phyloP scores from a whole-genome alignment of 2,113 vertebrate species.

The Gallinago paraguaiae region DNA sequence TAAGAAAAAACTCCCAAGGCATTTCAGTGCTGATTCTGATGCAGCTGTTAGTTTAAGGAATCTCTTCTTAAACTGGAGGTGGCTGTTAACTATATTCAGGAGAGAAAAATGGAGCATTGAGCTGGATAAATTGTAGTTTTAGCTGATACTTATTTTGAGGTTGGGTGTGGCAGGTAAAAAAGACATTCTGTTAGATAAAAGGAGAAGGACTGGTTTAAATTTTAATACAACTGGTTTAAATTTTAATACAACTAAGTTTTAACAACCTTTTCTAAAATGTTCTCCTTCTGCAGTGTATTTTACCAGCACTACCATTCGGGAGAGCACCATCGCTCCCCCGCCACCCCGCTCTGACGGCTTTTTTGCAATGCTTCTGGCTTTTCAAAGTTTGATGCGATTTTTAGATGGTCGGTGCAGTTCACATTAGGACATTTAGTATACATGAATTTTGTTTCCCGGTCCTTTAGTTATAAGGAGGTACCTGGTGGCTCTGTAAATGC shows the following conservation, averaged over 20 bases:
- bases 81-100: slow-evolving; percentile 11
- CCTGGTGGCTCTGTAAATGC: neutral
- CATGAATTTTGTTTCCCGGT: neutral
- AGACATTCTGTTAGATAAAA: neutral
- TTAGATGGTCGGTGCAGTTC: neutral
- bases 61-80: slow-evolving; percentile 15
- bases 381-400: neutral
- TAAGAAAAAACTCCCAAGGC: slow-evolving; percentile 7
- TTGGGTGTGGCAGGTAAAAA: neutral
- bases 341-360: neutral
- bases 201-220: neutral
- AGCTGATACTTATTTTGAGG: slow-evolving; percentile 1
- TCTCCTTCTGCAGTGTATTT: neutral
- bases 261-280: neutral
- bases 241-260: neutral
- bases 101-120: neutral
- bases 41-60: slow-evolving; percentile 34
- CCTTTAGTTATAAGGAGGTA: neutral
- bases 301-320: neutral
- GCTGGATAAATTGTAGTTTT: neutral
- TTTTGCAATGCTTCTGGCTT: neutral
- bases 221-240: neutral
- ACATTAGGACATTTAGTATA: neutral
- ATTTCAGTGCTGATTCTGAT: slow-evolving; percentile 12
- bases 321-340: neutral